Base-by-base conservation (phyloP, 2,797 vertebrate species). In the Macropodus opercularis region DNA sequence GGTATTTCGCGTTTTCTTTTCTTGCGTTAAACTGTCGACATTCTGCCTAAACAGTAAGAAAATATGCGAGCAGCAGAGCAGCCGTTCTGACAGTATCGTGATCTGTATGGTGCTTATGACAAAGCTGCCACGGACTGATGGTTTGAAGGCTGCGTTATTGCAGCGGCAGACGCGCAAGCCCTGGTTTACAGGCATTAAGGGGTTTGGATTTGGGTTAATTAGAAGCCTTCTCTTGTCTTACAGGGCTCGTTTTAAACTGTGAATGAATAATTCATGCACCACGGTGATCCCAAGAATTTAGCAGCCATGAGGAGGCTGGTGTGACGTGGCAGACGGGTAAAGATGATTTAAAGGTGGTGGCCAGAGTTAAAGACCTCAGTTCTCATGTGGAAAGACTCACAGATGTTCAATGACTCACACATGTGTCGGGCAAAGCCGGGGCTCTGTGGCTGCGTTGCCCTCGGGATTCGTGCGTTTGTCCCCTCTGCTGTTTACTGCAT, bases 191-290 rank as follows among this genome's bases (percentile, higher is more conserved):
- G 43, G 11, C 62, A 41, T 44, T 43, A 41, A 57, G 58, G 42
- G 47, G 29, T 23, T 52, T 32, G 59, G 19, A 42, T 77, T 46
- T 59, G 62, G 62, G 21, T 76, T 69, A 66, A 75, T 75, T 70
- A 36, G 61, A 73, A 26, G 41, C 18, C 22, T 48, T 56, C 36
- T 34, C 29, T 18, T 52, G 44, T 67, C 48, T 52, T 32, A 18
- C 48, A 24, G 21, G 64, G 50, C 47, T 80, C 41, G 19, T 26
- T 61, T 53, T n/a, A 35, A 60, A 44, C 32, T 60, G 34, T 27
- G 61, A 19, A 57, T 72, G 6, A 66, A 81, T 82, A 43, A 74
- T 73, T 68, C 19, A 76, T 73, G 52, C 67, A 52, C 3, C 54
- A 18, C 36, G 15, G 58, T 59, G 63, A 72, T 72, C 55, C 49